Base-by-base conservation (phyloP, 1,140 invertebrate genomes). In the Heliconius nattereri region DNA sequence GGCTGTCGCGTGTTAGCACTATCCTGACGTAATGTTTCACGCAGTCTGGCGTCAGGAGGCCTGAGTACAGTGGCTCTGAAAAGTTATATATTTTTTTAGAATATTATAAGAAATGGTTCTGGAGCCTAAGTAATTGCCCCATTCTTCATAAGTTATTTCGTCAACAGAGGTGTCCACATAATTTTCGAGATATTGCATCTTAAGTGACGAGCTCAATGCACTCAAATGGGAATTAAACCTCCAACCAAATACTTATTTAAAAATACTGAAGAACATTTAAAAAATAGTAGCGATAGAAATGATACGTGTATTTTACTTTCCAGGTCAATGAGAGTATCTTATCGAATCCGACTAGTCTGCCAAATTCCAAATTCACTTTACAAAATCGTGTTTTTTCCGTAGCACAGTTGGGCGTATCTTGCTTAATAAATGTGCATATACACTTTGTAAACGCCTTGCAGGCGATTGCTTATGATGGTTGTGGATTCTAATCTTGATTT, bases 1-100 rank as follows among this genome's bases (percentile, higher is more conserved):
- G 87, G 0, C 89, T 78, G 0, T 29, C 54, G 1, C 84, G 81
- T 1, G 84, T 84, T 2, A 92, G 57, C 35, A 83, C 88, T 16
- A 89, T 81, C 1, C 84, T 76, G 66, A 85, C 52, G 78, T 93
- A 93, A 3, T 78, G 81, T 0, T 54, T 66, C 19, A 89, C 83
- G 54, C 91, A 93, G 3, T 78, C 84, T 1, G 85, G 75, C 13
- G 82, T 85, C 11, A 92, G 79, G 0, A 83, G 19, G 35, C 90
- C 87, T 72, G 60, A 26, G 60, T 66, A 66, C 26, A 16, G 60
- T 26, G 60, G 60, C 13, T 26, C 60, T 66, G 23, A 6, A 57
- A 66, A 26, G 9, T n/a, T 60, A 26, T 66, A 29, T 19, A 20
- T 52, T 52, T 7, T 45, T 52, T 20, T 20, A 20, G 49, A 20